A percentile compares a stretch with the other conserved stretches of the same genome.
phyloP scores from a whole-genome alignment of 2,113 vertebrate species.

The Notiomystis cincta region DNA sequence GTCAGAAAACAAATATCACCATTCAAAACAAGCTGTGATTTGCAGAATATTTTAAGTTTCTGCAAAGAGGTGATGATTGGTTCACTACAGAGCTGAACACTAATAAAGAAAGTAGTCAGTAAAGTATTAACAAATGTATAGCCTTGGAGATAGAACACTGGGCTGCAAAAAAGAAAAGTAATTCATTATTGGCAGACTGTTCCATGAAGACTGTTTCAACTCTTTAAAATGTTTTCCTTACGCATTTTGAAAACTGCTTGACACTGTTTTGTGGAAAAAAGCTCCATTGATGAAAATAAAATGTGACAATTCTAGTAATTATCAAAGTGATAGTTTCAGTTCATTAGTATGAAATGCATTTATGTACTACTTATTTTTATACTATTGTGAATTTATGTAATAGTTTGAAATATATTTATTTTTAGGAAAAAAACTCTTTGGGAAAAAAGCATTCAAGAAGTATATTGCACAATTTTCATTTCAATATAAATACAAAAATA shows the following conservation, averaged over 20 bases:
- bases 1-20: not conserved
- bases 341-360: not conserved
- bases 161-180: not conserved
- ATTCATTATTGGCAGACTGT: not conserved
- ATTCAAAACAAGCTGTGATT: not conserved
- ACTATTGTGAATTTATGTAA: not conserved
- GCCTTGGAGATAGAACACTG: not conserved
- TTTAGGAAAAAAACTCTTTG: not conserved
- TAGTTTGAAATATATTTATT: not conserved
- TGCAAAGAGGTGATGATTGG: not conserved
- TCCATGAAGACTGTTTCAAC: not conserved
- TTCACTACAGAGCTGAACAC: not conserved
- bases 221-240: not conserved
- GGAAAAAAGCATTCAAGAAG: not conserved
- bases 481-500: not conserved
- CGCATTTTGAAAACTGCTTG: not conserved
- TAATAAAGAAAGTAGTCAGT: not conserved
- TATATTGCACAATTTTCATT: not conserved
- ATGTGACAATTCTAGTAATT: not conserved
- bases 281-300: not conserved
- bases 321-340: not conserved
- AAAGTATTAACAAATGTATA: not conserved
- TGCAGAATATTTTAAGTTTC: not conserved
- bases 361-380: not conserved
- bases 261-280: not conserved